Base-by-base conservation (phyloP, 2,888 invertebrate genomes). In the Heliconius aoede region DNA sequence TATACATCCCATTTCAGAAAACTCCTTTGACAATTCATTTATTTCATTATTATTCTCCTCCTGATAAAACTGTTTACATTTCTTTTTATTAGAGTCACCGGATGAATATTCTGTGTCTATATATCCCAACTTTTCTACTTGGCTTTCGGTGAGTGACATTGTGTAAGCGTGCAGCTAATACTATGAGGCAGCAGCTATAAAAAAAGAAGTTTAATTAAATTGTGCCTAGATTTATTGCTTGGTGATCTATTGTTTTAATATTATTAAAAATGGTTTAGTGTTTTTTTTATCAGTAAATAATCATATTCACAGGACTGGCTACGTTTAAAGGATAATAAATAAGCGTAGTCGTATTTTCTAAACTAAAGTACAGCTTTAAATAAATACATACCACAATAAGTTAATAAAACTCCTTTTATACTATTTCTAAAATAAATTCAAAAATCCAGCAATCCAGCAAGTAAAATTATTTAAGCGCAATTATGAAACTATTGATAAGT, bases 21-120 rank as follows among this genome's bases (percentile, higher is more conserved):
- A 82, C n/a, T 93, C 89, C 79, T 92, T 91, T 7, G 94, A 90
- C 11, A 95, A 84, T 72, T 90, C 91, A 89, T 94, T 90, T 74
- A 94, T 84, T 79, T 93, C 92, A 87, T 95, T 94, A 83, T 95
- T 95, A 81, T 95, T 95, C 82, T 92, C 94, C 82, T 95, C 94
- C 83, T 86, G 88, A 79, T 87, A 90, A 74, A 80, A 84, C 85
- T 88, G 89, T 88, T 90, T 91, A 77, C 85, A 84, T 86, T 86
- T 88, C 85, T 88, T 86, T 81, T 86, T 88, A 83, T 91, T 92
- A 89, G 86, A 88, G 80, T 93, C 94, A 26, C 93, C 94, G 18
- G 91, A 90, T 1, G 92, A 92, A 79, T 84, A 90, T 69, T 90
- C 86, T 28, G 88, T 87, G 80, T 89, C 90, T 79, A 89, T 85